Base-by-base conservation (phyloP, 2,888 invertebrate species). In the Rosalia funebris region DNA sequence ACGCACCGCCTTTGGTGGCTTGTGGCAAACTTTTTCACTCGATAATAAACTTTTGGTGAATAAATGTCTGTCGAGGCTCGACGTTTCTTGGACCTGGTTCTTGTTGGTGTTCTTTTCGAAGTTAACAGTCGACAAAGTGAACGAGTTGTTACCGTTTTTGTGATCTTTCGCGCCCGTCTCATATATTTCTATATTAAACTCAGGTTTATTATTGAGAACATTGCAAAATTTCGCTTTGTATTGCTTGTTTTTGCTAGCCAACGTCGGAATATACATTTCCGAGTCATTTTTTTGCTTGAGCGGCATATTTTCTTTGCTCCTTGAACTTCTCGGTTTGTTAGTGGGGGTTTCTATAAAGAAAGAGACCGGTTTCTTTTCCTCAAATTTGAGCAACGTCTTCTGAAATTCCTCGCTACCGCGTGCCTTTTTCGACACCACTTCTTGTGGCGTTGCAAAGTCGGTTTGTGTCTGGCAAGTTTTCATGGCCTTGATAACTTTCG, bases 1-100 rank as follows among this genome's bases (percentile, higher is more conserved):
- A 50, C 89, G 85, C 0, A 87, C 85, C 0, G 90, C 89, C 76
- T 91, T 90, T 0, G 91, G 91, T 0, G 91, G 91, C 71, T 91
- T 91, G 69, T 91, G 91, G 0, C 88, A 87, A 0, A 91, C 88
- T 72, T 79, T 80, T 55, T 80, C 79, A 31, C 72, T 69, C 1
- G 75, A 74, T 16, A 78, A 65, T 71, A 83, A 66, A 74, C 82
- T 73, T 79, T 83, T 81, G 9, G 79, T 75, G 56, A 82, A 79
- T 41, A 82, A 68, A 71, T 82, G 81, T 12, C 82, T 68, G 74
- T 79, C 85, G 75, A 77, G 81, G 78, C 78, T 82, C 12, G 81
- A 79, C 25, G 79, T 82, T 68, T 80, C 80, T 64, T 79, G 77
- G 14, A 73, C 65, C 25, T 76, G 72, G 32, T 73, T 78, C 17